A percentile compares a stretch with the other conserved stretches of the same genome.
These are phyloP conservation scores for Drosophila albomicans DNA, from an alignment of 1,140 invertebrate species.

Conservation along the genomic window DNA sequence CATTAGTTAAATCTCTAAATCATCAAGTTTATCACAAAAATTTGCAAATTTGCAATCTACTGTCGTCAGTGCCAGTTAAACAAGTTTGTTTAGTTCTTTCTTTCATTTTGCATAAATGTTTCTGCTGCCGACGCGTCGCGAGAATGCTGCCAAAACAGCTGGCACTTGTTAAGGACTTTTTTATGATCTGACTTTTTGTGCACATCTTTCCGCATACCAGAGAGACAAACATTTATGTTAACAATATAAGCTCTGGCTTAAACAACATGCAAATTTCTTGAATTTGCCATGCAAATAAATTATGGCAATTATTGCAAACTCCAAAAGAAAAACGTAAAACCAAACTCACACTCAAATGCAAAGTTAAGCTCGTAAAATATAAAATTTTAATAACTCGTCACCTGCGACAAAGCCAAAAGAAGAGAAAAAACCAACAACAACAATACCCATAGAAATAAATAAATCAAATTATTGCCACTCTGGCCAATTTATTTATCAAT, in stretches of 20 bases:
- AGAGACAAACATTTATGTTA: slow-evolving; percentile 29
- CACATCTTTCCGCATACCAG: slow-evolving; percentile 71
- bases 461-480: slow-evolving; percentile 70
- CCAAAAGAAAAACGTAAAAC: slow-evolving; percentile 19
- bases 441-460: slow-evolving; percentile 42
- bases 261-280: slow-evolving; percentile 66
- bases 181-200: slow-evolving; percentile 17
- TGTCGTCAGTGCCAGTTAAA: slow-evolving; percentile 38
- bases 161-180: slow-evolving; percentile 47
- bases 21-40: slow-evolving; percentile 59
- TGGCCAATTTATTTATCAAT: slow-evolving; percentile 70
- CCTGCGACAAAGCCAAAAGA: slow-evolving; percentile 12
- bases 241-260: slow-evolving; percentile 48
- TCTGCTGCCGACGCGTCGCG: slow-evolving; percentile 37
- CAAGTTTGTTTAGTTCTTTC: slow-evolving; percentile 71
- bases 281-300: slow-evolving; percentile 74
- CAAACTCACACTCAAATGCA: slow-evolving; percentile 35
- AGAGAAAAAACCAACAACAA: neutral
- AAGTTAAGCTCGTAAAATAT: slow-evolving; percentile 55
- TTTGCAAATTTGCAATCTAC: slow-evolving; percentile 43
- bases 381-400: slow-evolving; percentile 59
- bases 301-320: slow-evolving; percentile 70
- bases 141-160: slow-evolving; percentile 1
- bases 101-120: slow-evolving; percentile 72
- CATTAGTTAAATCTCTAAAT: slow-evolving; percentile 71